These are phyloP conservation scores for Brachionus asplanchnoidis DNA, from an alignment of 1,140 invertebrate species.

Conservation along the genomic window DNA sequence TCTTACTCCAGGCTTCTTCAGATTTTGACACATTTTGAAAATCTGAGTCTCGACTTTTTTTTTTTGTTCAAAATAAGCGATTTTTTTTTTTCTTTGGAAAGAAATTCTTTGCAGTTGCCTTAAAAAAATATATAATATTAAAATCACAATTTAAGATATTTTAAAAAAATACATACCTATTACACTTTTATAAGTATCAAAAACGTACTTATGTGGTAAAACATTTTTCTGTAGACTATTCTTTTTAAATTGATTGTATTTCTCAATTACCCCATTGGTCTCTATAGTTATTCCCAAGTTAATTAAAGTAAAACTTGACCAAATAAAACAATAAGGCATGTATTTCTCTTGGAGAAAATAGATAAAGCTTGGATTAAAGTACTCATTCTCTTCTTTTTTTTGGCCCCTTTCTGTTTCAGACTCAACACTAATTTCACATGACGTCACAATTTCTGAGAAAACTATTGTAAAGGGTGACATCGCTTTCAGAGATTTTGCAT, in stretches of 20 bases:
- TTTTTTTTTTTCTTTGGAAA: conserved; percentile 7
- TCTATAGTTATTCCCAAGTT: conserved; percentile 12
- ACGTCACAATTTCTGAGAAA: conserved; percentile 2
- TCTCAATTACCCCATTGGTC: conserved; percentile 24
- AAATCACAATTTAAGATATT: not conserved
- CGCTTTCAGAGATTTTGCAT: conserved; percentile 2
- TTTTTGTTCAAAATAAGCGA: not conserved
- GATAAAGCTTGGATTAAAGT: not conserved
- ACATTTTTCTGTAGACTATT: conserved; percentile 27
- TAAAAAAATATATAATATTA: conserved; percentile 7
- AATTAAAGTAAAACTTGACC: conserved; percentile 15
- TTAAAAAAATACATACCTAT: conserved; percentile 8
- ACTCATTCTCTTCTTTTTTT: conserved; percentile 18
- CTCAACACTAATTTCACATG: conserved; percentile 4
- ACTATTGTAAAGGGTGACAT: conserved; percentile 7
- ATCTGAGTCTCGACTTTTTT: conserved; percentile 1
- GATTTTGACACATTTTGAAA: conserved; percentile 18
- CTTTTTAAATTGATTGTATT: conserved; percentile 34
- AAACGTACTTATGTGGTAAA: conserved; percentile 27
- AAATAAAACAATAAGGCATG: conserved; percentile 34
- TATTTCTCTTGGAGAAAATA: too few relatives aligned
- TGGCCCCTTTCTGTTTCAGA: not conserved
- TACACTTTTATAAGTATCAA: conserved; percentile 37
- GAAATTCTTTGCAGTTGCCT: conserved; percentile 24
- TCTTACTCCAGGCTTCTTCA: conserved; percentile 16